Conservation (phyloP, 2,888 invertebrate species). For the Sinodicranocentrus sp. region DNA sequence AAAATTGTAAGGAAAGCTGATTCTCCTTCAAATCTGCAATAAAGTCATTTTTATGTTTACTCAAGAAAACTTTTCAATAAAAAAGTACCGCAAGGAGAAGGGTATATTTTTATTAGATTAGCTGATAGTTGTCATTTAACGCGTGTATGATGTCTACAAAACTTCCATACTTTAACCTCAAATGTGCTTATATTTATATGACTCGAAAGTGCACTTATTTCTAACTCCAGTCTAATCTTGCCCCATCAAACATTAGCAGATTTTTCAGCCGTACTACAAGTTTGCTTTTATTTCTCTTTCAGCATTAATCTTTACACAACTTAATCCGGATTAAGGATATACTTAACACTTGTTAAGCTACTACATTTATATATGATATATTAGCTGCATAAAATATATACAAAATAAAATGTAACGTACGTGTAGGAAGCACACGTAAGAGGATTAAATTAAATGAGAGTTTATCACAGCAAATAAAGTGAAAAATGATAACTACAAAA, state of each 20-base stretch:
- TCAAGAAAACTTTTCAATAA: conserved; percentile 1
- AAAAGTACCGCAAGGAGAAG: background rate
- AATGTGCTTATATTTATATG: too few species aligned
- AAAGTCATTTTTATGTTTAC: conserved; percentile 16
- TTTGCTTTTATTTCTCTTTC: too few species aligned
- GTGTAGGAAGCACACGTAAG: background rate
- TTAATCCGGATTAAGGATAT: background rate
- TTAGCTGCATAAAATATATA: background rate
- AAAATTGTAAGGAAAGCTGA: conserved; percentile 17
- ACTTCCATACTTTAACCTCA: too few species aligned
- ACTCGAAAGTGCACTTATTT: background rate
- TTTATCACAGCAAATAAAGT: conserved; percentile 40
- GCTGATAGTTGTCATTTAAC: background rate
- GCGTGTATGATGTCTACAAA: too few species aligned
- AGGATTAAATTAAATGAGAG: too few species aligned
- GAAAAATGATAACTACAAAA: conserved; percentile 26
- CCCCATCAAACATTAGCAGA: too few species aligned
- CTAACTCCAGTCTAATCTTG: background rate
- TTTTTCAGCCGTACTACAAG: too few species aligned
- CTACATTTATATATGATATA: background rate
- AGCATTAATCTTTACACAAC: background rate
- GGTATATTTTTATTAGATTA: conserved; percentile 19
- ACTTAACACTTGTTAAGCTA: background rate
- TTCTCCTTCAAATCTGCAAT: background rate
- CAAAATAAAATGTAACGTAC: background rate